phyloP scores from a whole-genome alignment of 1,140 invertebrate genomes.

The Chironomus tepperi region DNA sequence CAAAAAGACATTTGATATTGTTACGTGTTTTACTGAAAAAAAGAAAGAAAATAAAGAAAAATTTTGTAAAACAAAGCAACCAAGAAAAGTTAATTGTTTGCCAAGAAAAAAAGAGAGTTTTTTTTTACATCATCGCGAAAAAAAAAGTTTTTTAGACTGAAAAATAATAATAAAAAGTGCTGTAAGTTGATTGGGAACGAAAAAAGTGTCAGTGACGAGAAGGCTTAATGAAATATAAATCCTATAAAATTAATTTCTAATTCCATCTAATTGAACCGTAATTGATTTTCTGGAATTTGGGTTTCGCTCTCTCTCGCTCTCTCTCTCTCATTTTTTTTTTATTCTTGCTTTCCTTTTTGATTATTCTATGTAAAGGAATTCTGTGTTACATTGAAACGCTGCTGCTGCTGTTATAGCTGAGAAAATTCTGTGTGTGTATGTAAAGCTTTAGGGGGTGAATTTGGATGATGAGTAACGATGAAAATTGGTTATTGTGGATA shows the following conservation, averaged over 20 bases:
- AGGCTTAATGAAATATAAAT: conserved; percentile 3
- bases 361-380: conserved; percentile 2
- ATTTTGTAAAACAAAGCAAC: background rate
- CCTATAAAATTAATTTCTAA: conserved; percentile 21
- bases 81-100: conserved; percentile 3
- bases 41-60: too few relatives aligned
- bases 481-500: too few relatives aligned
- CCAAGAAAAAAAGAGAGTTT: background rate
- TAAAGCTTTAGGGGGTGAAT: background rate
- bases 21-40: background rate
- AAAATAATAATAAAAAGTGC: background rate
- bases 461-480: too few relatives aligned
- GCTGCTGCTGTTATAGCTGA: too few relatives aligned
- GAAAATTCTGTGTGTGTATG: background rate
- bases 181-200: background rate
- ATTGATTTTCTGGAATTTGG: conserved; percentile 20
- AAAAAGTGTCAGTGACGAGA: background rate
- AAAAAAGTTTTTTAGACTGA: background rate
- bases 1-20: conserved; percentile 5
- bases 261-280: conserved; percentile 21
- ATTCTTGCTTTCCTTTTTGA: background rate
- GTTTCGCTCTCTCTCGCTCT: background rate
- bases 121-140: background rate
- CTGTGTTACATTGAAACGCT: background rate
- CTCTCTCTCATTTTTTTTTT: background rate